Evolutionary conservation across 2,113 vertebrate species (phyloP).

Genomic region (human (Homo sapiens)): GRCh38 chr7:68181501-68182000

Average conservation of each 20-base stretch:
- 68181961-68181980: no score
- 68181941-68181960: neutral
- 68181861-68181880: neutral
- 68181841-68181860: no score
- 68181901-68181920: neutral
- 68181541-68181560: fast-evolving
- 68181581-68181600: no score
- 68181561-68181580: fast-evolving
- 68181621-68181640: fast-evolving
- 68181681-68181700: fast-evolving
- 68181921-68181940: neutral
- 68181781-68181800: neutral
- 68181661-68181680: no score
- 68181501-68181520: fast-evolving
- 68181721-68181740: neutral
- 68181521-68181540: fast-evolving
- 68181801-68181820: neutral
- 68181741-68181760: neutral
- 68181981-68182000: no score
- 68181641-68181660: no score
- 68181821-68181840: neutral
- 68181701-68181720: neutral
- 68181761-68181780: neutral
- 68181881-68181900: neutral
- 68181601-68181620: no score